A percentile compares a stretch with the other conserved stretches of the same genome.
These are phyloP conservation scores for Palythoa caribaeorum DNA, from an alignment of 92 coral and sea anemone species.

Conservation along the genomic window DNA sequence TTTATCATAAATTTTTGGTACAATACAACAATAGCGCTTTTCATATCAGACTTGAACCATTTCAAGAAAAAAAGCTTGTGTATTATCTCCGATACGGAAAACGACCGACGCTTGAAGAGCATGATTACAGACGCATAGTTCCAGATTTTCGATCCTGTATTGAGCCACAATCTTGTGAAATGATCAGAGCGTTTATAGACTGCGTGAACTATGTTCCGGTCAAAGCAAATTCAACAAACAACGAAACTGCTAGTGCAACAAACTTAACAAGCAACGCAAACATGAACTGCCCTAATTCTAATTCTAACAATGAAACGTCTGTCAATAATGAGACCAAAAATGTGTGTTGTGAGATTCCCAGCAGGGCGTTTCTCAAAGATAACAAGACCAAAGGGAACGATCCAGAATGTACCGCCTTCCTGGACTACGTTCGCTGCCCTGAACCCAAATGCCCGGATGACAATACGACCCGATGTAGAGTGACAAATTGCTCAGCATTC, in stretches of 20 bases:
- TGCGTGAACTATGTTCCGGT: constrained; percentile 1
- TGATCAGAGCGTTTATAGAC: background rate
- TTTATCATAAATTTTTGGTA: constrained; percentile 20
- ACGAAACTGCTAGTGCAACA: no score
- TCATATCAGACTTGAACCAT: constrained; percentile 21
- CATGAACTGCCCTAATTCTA: background rate
- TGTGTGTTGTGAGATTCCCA: constrained; percentile 2
- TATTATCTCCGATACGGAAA: constrained; percentile 8
- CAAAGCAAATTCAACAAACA: background rate
- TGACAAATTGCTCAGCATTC: constrained; percentile 17
- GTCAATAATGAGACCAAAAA: background rate
- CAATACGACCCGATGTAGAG: constrained; percentile 28
- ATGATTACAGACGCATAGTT: constrained; percentile 9
- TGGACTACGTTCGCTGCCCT: constrained; percentile 28
- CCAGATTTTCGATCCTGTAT: constrained; percentile 42
- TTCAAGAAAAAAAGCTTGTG: constrained; percentile 13
- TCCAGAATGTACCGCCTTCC: background rate
- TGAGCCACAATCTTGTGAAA: constrained; percentile 30
- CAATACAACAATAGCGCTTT: constrained; percentile 39
- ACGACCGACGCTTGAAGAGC: constrained; percentile 24
- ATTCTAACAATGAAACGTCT: background rate
- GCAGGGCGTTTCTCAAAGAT: background rate
- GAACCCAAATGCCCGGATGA: constrained; percentile 34
- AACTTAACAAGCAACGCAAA: background rate
- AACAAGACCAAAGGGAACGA: constrained; percentile 6